Evolutionary conservation across 1,140 invertebrate species (phyloP).

Genomic region (Polypedilum vanderplanki): DNA sequence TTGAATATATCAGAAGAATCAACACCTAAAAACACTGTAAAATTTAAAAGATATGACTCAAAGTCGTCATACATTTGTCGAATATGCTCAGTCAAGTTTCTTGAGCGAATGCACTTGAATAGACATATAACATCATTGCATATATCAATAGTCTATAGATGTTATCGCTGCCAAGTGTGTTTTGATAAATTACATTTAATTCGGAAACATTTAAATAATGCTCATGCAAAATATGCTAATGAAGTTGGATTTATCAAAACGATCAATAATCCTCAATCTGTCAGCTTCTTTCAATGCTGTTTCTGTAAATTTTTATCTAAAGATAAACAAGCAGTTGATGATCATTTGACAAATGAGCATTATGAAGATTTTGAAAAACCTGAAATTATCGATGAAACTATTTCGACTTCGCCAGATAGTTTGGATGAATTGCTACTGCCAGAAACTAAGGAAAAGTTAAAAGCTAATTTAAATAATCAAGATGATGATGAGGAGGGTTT

Average conservation of each 20-base stretch:
- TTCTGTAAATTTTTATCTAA: not conserved
- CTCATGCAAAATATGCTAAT: not conserved
- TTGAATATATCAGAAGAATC: not conserved
- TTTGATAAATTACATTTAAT: not conserved
- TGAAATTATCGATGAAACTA: not conserved
- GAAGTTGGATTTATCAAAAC: not conserved
- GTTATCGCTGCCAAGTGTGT: not conserved
- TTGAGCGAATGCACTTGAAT: not conserved
- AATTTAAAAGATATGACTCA: not conserved
- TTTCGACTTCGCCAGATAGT: not conserved
- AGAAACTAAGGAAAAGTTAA: not conserved
- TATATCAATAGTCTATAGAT: not conserved
- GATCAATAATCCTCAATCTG: not conserved
- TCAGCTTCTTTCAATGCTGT: not conserved
- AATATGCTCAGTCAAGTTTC: not conserved
- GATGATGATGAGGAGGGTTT: not conserved
- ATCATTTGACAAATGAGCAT: not conserved
- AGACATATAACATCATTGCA: not conserved
- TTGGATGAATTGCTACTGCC: not conserved
- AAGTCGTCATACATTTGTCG: not conserved
- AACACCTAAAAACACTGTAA: not conserved
- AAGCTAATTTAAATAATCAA: not conserved
- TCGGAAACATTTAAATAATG: not conserved
- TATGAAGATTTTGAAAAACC: conserved; percentile 2
- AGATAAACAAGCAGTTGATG: not conserved